Percentiles rank a stretch among this genome's conserved stretches.
Evolutionary conservation across 2,888 invertebrate species (phyloP).

Genomic region (Volucella zonaria): DNA sequence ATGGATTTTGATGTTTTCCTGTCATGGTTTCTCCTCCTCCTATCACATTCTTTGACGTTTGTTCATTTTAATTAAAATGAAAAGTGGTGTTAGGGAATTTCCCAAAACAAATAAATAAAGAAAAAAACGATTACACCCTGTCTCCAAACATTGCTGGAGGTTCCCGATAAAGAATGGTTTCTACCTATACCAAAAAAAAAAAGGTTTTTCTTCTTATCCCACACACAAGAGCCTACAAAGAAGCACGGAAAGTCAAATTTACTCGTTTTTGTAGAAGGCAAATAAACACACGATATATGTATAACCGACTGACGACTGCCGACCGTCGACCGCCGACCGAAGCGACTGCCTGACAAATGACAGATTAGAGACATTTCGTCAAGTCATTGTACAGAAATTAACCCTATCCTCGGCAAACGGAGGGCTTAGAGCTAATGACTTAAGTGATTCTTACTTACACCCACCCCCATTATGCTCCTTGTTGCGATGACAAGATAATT

Average conservation of each 20-base stretch:
- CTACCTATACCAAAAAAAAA: not conserved
- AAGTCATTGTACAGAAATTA: constrained; percentile 80
- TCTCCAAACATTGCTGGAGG: constrained; percentile 37
- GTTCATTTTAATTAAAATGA: constrained; percentile 71
- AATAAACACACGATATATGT: constrained; percentile 20
- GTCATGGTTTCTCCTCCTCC: constrained; percentile 18
- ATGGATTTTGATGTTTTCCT: constrained; percentile 76
- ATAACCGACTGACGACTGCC: not conserved
- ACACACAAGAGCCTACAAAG: constrained; percentile 14
- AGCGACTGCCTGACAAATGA: constrained; percentile 76
- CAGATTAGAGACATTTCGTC: constrained; percentile 81
- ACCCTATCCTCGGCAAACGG: constrained; percentile 56
- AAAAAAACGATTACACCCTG: constrained; percentile 31
- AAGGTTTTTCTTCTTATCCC: no score
- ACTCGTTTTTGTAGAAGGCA: not conserved
- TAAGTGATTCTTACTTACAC: constrained; percentile 74
- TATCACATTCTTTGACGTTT: constrained; percentile 3
- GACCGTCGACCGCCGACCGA: not conserved
- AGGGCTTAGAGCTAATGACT: constrained; percentile 70
- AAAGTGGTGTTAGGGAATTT: constrained; percentile 63
- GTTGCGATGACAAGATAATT: constrained; percentile 75
- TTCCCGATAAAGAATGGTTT: constrained; percentile 59
- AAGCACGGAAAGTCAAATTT: constrained; percentile 24
- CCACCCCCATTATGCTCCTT: constrained; percentile 76
- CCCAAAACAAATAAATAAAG: constrained; percentile 12